A percentile compares a stretch with the other conserved stretches of the same genome.
phyloP scores from a whole-genome alignment of 2,888 invertebrate genomes.

The Cylloceria caligata region DNA sequence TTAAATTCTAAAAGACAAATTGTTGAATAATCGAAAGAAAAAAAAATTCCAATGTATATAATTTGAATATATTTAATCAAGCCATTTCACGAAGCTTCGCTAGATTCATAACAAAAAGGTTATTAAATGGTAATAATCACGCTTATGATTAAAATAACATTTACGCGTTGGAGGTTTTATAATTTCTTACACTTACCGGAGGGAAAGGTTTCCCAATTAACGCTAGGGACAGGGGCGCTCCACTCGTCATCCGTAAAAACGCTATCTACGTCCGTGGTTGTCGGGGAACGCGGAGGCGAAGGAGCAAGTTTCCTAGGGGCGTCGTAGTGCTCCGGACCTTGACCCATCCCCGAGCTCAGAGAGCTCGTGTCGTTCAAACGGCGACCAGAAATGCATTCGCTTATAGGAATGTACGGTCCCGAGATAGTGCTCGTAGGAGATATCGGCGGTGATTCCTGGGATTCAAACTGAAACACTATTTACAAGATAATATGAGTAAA shows the following conservation, averaged over 20 bases:
- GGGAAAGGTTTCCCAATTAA: conserved; percentile 86
- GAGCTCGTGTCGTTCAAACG: conserved; percentile 85
- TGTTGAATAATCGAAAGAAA: too few species aligned
- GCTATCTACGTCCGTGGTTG: conserved; percentile 89
- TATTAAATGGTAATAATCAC: too few species aligned
- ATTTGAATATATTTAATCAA: too few species aligned
- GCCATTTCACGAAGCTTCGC: too few species aligned
- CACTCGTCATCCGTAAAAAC: conserved; percentile 90
- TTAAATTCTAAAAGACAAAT: too few species aligned
- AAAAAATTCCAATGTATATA: too few species aligned
- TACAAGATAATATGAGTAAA: conserved; percentile 26
- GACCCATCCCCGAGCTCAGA: conserved; percentile 77
- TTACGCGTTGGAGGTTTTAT: too few species aligned
- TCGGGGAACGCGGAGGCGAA: conserved; percentile 86
- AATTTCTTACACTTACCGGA: conserved; percentile 72
- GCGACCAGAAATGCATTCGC: conserved; percentile 95
- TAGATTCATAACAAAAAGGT: too few species aligned
- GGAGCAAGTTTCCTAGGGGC: conserved; percentile 79
- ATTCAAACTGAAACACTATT: conserved; percentile 81
- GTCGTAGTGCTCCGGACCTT: conserved; percentile 81
- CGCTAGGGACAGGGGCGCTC: conserved; percentile 85
- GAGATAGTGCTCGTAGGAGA: conserved; percentile 88
- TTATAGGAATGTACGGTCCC: conserved; percentile 96
- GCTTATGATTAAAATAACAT: too few species aligned
- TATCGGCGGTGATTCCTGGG: conserved; percentile 87